These are phyloP conservation scores for Vidua macroura DNA, from an alignment of 2,113 vertebrate genomes.

Conservation along the genomic window DNA sequence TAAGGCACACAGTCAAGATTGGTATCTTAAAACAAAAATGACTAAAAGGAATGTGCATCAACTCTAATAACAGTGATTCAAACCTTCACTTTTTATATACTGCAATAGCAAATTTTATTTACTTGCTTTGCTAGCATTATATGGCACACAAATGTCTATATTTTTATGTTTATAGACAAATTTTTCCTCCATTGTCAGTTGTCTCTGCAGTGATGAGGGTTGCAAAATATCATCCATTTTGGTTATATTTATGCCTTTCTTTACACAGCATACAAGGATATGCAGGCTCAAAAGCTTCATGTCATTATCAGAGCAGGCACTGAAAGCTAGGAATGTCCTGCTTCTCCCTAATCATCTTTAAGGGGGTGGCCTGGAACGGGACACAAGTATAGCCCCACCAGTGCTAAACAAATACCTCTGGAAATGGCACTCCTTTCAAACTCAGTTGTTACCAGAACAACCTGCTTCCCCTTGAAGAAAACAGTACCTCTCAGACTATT, in stretches of 20 bases:
- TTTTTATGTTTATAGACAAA: background rate
- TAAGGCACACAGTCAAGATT: background rate
- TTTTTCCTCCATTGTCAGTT: background rate
- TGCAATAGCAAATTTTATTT: slow-evolving; percentile 42
- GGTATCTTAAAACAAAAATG: slow-evolving; percentile 3
- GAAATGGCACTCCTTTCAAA: background rate
- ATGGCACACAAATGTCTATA: background rate
- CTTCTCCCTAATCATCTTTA: background rate
- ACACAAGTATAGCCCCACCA: background rate
- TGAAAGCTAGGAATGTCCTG: background rate
- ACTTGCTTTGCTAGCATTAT: slow-evolving; percentile 9
- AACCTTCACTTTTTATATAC: slow-evolving; percentile 44
- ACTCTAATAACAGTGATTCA: background rate
- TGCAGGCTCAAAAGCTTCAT: background rate
- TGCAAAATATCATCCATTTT: background rate
- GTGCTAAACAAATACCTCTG: background rate
- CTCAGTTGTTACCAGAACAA: background rate
- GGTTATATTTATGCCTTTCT: background rate
- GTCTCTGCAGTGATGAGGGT: background rate
- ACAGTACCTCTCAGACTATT: background rate
- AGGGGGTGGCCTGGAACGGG: background rate
- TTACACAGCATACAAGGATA: background rate
- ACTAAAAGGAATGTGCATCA: background rate
- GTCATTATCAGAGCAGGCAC: background rate
- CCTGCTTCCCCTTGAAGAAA: background rate